These are phyloP conservation scores for Siderastrea radians DNA, from an alignment of 92 coral and sea anemone species.

Conservation along the genomic window DNA sequence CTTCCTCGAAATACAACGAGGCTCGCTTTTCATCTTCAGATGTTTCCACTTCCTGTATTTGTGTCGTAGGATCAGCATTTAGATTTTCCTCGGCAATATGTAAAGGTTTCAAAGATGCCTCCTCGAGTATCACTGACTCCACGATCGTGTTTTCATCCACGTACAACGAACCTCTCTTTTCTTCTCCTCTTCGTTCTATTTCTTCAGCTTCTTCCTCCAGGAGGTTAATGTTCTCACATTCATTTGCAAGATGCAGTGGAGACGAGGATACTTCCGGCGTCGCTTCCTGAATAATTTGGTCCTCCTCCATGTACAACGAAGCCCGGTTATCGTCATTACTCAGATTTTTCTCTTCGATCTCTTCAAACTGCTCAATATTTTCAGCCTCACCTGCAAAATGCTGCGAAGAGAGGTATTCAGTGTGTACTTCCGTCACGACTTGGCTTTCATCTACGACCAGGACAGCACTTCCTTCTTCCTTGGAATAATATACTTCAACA, in stretches of 20 bases:
- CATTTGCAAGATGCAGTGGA: background rate
- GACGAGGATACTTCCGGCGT: background rate
- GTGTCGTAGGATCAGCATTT: slow-evolving; percentile 31
- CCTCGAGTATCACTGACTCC: background rate
- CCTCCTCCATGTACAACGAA: slow-evolving; percentile 1
- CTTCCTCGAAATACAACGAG: background rate
- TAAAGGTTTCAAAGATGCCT: background rate
- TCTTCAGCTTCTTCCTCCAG: slow-evolving; percentile 45
- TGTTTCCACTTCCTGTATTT: slow-evolving; percentile 16
- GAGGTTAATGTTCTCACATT: slow-evolving; percentile 8
- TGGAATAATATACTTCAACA: background rate
- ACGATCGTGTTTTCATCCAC: background rate
- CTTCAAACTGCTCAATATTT: background rate
- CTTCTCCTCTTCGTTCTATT: background rate
- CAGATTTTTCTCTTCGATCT: background rate
- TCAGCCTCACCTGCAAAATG: background rate
- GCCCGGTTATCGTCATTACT: background rate
- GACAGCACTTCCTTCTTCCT: background rate
- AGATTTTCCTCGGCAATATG: background rate
- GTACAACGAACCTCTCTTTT: background rate
- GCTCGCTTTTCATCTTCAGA: background rate
- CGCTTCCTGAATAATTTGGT: background rate
- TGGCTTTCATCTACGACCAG: background rate
- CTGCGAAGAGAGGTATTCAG: background rate
- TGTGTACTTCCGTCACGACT: background rate